Percentiles rank a stretch among this genome's conserved stretches.
Conservation (phyloP, 2,113 vertebrate species). For the Triplophysa dalaica region DNA sequence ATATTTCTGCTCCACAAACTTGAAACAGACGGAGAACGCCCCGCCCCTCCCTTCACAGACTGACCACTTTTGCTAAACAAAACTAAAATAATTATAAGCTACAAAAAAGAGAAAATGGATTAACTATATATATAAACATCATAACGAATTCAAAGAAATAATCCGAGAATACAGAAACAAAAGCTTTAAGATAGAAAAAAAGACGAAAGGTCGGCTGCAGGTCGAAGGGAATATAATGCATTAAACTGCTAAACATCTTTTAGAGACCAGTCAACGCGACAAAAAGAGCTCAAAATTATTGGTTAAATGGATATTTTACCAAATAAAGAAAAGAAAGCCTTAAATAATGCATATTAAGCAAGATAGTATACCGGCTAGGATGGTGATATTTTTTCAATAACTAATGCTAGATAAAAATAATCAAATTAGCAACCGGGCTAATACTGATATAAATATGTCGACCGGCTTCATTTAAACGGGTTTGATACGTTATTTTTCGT, state of each 20-base stretch:
- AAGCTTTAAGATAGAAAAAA: neutral
- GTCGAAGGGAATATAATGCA: conserved; percentile 10
- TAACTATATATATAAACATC: neutral
- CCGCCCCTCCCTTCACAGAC: neutral
- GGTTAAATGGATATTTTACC: neutral
- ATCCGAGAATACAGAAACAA: neutral
- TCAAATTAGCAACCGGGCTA: conserved; percentile 34
- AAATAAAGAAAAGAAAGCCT: neutral
- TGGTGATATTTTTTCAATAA: neutral
- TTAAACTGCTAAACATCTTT: conserved; percentile 23
- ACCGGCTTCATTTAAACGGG: neutral
- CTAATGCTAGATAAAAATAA: neutral
- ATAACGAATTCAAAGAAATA: too few species aligned
- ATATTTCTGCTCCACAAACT: too few species aligned
- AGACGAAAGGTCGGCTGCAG: neutral
- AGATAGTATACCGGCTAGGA: neutral
- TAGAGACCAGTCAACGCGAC: neutral
- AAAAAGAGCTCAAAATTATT: neutral
- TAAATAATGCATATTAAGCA: too few species aligned
- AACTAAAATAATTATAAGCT: neutral
- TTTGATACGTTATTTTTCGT: neutral
- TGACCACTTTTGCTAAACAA: neutral
- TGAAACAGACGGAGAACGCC: neutral
- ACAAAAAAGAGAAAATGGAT: neutral
- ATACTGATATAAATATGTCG: conserved; percentile 24